Percentiles rank a stretch among this genome's conserved stretches.
Evolutionary conservation across 2,888 invertebrate genomes (phyloP).

Genomic region (Stenotaenia linearis): DNA sequence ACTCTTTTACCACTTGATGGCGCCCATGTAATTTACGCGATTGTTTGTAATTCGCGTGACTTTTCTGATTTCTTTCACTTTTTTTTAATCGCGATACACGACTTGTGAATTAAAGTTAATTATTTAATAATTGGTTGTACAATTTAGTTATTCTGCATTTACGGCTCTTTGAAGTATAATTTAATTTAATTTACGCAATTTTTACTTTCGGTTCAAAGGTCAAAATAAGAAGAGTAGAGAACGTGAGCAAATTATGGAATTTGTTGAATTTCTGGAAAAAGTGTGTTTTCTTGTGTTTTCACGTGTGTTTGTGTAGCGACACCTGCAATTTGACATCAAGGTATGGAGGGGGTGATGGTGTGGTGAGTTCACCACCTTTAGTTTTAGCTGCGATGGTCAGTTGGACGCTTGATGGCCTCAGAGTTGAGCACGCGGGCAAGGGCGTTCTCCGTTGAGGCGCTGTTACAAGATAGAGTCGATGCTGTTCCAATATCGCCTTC

Average conservation of each 20-base stretch:
- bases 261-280: no score
- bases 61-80: neutral
- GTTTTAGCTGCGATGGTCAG: neutral
- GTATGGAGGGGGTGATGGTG: neutral
- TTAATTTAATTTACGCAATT: no score
- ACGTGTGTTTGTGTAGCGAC: neutral
- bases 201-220: no score
- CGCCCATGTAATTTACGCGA: neutral
- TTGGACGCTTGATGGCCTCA: neutral
- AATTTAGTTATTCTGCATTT: neutral
- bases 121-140: neutral
- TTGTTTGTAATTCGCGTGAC: neutral
- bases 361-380: neutral
- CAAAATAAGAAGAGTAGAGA: no score
- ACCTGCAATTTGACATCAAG: neutral
- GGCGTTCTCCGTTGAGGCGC: conserved; percentile 29
- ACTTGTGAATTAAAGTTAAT: neutral
- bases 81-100: neutral
- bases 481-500: neutral
- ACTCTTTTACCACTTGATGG: neutral
- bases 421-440: conserved; percentile 13
- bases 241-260: no score
- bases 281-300: no score
- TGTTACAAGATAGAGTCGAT: neutral
- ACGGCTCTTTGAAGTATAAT: neutral